A percentile compares a stretch with the other conserved stretches of the same genome.
These are phyloP conservation scores for Odontomyia ornata DNA, from an alignment of 2,888 invertebrate genomes.

Conservation along the genomic window DNA sequence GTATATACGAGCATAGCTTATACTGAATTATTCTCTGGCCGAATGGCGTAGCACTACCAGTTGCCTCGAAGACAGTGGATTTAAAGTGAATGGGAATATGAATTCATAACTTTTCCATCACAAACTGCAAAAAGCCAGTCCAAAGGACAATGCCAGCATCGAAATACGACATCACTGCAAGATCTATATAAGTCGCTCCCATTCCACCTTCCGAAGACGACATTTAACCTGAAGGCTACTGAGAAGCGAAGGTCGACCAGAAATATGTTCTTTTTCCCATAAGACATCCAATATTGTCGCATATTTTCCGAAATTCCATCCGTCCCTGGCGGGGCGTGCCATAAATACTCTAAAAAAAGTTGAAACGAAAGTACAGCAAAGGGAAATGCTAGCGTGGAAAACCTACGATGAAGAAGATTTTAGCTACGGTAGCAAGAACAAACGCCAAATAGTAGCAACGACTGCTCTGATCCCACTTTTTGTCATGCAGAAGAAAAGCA, in stretches of 20 bases:
- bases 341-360: not conserved
- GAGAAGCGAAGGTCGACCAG: slow-evolving; percentile 45
- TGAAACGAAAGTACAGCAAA: not conserved
- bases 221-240: slow-evolving; percentile 28
- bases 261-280: slow-evolving; percentile 49
- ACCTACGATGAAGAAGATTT: no score
- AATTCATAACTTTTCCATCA: not conserved
- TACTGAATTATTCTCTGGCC: no score
- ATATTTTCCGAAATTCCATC: slow-evolving; percentile 49
- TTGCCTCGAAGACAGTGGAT: no score
- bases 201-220: not conserved
- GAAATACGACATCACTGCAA: not conserved
- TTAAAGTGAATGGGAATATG: no score
- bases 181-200: no score
- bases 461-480: no score
- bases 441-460: no score
- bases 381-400: no score
- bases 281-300: slow-evolving; percentile 49
- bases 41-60: no score
- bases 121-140: slow-evolving; percentile 15
- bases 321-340: slow-evolving; percentile 34
- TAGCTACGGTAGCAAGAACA: no score
- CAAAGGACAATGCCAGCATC: not conserved
- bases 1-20: no score
- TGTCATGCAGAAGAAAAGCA: no score